Percentiles rank a stretch among this genome's conserved stretches.
These are phyloP conservation scores for Labeo catla DNA, from an alignment of 2,113 vertebrate species.

Conservation along the genomic window DNA sequence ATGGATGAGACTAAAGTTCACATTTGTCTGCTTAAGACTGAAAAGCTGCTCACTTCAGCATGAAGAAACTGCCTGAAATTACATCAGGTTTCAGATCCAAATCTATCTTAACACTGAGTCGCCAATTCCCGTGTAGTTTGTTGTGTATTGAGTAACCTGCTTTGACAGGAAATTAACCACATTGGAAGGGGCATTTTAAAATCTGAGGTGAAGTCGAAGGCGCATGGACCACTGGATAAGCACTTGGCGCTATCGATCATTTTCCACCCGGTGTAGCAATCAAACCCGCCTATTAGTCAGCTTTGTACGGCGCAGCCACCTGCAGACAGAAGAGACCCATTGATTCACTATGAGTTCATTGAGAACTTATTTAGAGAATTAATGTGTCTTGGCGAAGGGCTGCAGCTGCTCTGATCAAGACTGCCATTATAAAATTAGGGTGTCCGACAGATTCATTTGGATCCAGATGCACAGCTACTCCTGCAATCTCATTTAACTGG, in stretches of 20 bases:
- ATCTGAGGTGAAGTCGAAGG: slow-evolving; percentile 20
- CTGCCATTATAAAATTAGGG: slow-evolving; percentile 53
- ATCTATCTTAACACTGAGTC: neutral
- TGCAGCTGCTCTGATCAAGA: slow-evolving; percentile 40
- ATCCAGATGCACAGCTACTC: slow-evolving; percentile 44
- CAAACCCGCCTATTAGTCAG: slow-evolving; percentile 49
- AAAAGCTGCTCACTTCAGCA: neutral
- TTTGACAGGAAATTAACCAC: slow-evolving; percentile 39
- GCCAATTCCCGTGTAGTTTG: neutral
- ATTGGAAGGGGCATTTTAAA: slow-evolving; percentile 24
- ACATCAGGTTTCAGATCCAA: slow-evolving; percentile 18
- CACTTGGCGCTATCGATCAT: slow-evolving; percentile 51
- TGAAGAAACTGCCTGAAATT: neutral
- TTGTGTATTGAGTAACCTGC: slow-evolving; percentile 40
- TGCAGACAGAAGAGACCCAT: slow-evolving; percentile 45
- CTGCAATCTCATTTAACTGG: slow-evolving; percentile 53
- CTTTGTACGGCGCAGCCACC: slow-evolving; percentile 43
- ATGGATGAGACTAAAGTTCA: no score
- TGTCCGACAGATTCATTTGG: slow-evolving; percentile 44
- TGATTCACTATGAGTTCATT: slow-evolving; percentile 57
- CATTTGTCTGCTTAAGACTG: neutral
- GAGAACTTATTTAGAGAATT: slow-evolving; percentile 61
- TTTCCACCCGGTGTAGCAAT: slow-evolving; percentile 30
- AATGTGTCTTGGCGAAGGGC: slow-evolving; percentile 52
- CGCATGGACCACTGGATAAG: slow-evolving; percentile 43